Evolutionary conservation across 2,113 vertebrate genomes (phyloP).

Genomic region (Verasper variegatus): DNA sequence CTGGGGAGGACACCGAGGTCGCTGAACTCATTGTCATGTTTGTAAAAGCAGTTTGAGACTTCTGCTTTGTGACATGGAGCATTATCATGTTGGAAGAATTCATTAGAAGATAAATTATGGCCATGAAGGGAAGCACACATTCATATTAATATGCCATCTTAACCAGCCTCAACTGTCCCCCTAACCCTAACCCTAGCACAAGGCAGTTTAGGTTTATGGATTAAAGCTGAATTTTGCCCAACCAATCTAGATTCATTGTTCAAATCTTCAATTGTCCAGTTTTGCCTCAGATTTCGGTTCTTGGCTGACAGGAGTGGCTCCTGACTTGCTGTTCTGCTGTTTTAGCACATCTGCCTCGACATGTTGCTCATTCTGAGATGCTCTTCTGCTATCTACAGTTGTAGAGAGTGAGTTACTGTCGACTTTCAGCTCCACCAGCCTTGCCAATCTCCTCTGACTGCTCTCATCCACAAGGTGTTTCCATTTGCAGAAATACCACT

Average conservation of each 20-base stretch:
- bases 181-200: no score
- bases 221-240: background rate
- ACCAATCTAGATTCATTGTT: background rate
- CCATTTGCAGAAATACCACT: background rate
- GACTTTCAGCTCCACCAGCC: background rate
- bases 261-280: background rate
- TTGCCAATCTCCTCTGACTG: background rate
- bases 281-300: background rate
- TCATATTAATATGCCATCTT: no score
- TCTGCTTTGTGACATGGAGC: no score
- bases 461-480: background rate
- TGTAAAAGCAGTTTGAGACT: no score
- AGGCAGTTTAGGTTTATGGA: background rate
- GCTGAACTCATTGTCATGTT: background rate
- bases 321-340: background rate
- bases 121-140: no score
- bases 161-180: no score
- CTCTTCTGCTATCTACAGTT: background rate
- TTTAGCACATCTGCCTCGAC: background rate
- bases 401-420: background rate
- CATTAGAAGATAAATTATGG: no score
- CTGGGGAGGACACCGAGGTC: background rate
- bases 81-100: no score
- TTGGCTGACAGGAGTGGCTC: background rate
- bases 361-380: background rate